phyloP scores from a whole-genome alignment of 2,888 invertebrate species.

The Scaptomyza cyrtandrae region DNA sequence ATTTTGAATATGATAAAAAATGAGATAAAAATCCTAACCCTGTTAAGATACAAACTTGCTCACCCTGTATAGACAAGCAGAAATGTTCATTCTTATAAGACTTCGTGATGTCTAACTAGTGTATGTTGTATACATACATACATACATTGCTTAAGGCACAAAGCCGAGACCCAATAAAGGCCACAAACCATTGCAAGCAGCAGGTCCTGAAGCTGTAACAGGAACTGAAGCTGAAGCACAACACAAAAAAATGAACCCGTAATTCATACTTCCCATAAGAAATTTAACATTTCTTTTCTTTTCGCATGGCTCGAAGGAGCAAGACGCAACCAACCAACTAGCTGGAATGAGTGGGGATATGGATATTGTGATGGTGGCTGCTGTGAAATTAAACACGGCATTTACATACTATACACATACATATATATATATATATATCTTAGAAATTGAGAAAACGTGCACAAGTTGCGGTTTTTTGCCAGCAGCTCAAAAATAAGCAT shows the following conservation, averaged over 20 bases:
- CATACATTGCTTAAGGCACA: slow-evolving; percentile 59
- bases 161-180: slow-evolving; percentile 37
- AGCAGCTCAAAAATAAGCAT: slow-evolving; percentile 20
- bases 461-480: slow-evolving; percentile 78
- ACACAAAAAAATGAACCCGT: slow-evolving; percentile 50
- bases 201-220: slow-evolving; percentile 5
- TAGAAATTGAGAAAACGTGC: slow-evolving; percentile 68
- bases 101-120: slow-evolving; percentile 44
- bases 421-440: slow-evolving; percentile 4
- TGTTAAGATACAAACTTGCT: neutral
- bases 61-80: slow-evolving; percentile 55
- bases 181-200: slow-evolving; percentile 32
- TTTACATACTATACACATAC: slow-evolving; percentile 1
- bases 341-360: slow-evolving; percentile 65
- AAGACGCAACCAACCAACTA: slow-evolving; percentile 30
- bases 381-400: slow-evolving; percentile 23
- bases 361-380: slow-evolving; percentile 42
- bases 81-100: slow-evolving; percentile 41
- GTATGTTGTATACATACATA: slow-evolving; percentile 24
- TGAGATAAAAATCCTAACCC: neutral
- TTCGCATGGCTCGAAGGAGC: slow-evolving; percentile 19
- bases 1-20: neutral
- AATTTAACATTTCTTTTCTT: slow-evolving; percentile 75
- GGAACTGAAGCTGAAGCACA: neutral
- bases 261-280: slow-evolving; percentile 71